phyloP scores from a whole-genome alignment of 1,140 invertebrate genomes.

The Paraescarpia echinospica region DNA sequence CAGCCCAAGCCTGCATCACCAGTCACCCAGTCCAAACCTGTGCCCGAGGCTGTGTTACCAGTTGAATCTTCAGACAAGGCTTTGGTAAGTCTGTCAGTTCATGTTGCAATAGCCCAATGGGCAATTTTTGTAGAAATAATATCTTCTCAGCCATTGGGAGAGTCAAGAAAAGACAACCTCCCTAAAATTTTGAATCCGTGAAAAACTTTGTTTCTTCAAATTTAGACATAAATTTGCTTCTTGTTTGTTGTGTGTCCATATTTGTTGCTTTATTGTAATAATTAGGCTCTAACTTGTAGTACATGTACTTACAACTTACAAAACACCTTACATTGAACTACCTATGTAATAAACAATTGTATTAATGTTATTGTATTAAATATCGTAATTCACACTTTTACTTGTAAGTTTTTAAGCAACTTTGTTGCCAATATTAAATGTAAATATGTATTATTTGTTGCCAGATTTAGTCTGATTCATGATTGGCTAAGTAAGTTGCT shows the following conservation, averaged over 20 bases:
- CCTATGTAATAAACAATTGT: too few species aligned
- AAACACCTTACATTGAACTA: too few species aligned
- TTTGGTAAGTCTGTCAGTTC: neutral
- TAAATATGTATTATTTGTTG: neutral
- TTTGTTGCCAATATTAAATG: too few species aligned
- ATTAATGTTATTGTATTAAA: too few species aligned
- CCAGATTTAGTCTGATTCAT: neutral
- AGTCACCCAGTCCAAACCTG: neutral
- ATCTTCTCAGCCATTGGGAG: neutral
- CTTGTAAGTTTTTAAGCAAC: too few species aligned
- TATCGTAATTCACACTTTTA: too few species aligned
- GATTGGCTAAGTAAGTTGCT: neutral
- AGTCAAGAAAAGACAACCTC: neutral
- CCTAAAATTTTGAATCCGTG: neutral
- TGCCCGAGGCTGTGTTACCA: neutral
- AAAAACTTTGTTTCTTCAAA: neutral
- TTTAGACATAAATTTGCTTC: neutral
- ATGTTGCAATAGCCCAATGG: neutral
- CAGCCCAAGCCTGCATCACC: neutral
- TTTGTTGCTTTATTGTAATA: too few species aligned
- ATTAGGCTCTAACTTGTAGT: too few species aligned
- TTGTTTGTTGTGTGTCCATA: too few species aligned
- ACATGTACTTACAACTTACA: too few species aligned
- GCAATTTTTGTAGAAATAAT: neutral
- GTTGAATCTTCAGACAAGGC: neutral